Conservation (phyloP, 2,888 invertebrate genomes). For the Patella depressa region DNA sequence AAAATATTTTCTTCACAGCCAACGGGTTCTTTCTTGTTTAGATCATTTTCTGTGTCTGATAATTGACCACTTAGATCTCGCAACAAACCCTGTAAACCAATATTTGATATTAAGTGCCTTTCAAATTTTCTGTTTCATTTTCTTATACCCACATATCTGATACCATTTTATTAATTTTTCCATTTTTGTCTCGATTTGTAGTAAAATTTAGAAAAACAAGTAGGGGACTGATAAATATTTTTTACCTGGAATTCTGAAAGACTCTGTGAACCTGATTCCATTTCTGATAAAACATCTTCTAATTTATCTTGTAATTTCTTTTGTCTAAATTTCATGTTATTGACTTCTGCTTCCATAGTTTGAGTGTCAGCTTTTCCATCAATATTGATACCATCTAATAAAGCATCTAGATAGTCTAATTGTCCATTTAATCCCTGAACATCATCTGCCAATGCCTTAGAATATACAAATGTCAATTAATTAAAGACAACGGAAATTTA, state of each 20-base stretch:
- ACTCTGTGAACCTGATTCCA: constrained; percentile 78
- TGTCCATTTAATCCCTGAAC: constrained; percentile 84
- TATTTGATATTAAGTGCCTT: too few species aligned
- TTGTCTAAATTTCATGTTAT: constrained; percentile 78
- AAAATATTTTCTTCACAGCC: constrained; percentile 90
- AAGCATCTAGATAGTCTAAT: constrained; percentile 77
- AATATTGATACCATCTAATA: constrained; percentile 85
- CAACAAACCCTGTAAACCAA: constrained; percentile 79
- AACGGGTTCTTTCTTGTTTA: constrained; percentile 88
- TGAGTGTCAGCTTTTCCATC: constrained; percentile 82
- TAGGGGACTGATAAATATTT: background rate
- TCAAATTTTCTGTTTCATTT: too few species aligned
- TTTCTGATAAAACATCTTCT: constrained; percentile 51
- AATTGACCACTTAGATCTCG: constrained; percentile 84
- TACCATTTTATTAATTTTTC: background rate
- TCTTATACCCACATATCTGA: too few species aligned
- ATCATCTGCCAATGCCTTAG: constrained; percentile 77
- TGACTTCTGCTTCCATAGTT: constrained; percentile 84
- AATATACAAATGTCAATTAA: background rate
- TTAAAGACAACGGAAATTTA: too few species aligned
- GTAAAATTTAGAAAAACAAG: background rate
- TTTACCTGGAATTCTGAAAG: constrained; percentile 75
- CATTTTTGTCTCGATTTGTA: background rate
- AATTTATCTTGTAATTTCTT: constrained; percentile 78
- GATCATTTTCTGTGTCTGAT: constrained; percentile 84